Evolutionary conservation across 2,113 vertebrate species (phyloP), one percentile per base, ranked within the genome.

Genomic region (Labeo rohita): DNA sequence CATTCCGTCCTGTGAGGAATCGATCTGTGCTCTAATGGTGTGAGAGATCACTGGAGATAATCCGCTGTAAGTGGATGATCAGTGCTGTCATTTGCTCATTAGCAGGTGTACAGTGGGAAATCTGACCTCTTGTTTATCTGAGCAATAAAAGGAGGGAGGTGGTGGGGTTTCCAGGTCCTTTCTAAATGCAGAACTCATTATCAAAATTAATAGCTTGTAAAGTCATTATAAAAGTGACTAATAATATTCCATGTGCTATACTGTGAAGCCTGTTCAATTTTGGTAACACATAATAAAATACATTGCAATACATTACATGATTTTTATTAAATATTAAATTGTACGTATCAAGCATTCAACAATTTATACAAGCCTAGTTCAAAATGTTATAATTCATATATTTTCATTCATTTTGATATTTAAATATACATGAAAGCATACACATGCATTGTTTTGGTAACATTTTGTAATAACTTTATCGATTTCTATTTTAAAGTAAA

Each of bases 81-180:
- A 89, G 85, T 79, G 87, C 43, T 91, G 89, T 92, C 89, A 90
- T 87, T 88, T 82, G 68, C 89, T 90, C 89, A 90, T 91, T 91
- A 92, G 88, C 88, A 88, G 88, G 88, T 92, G 91, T 86, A 90
- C 88, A 88, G 84, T 89, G 80, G 73, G 80, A 83, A 75, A 74
- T 84, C 56, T 49, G 84, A 85, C 4, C 54, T 47, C 84, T 72
- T 84, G 78, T 89, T 84, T 82, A 85, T 80, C 47, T 56, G 49
- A 43, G 59, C 54, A 39, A 68, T 50, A 82, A n/a, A 23, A 68
- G 39, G 23, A 65, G 45, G 66, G 66, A 80, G 75, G 50, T n/a
- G 39, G 43, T 61, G 84, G 39, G 59, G 15, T 50, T 63, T 85
- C 56, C 80, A 76, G n/a, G 23, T 77, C 56, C 76, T 3, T 79